phyloP scores from a whole-genome alignment of 2,113 vertebrate species.

The Trochalopteron elliotii region DNA sequence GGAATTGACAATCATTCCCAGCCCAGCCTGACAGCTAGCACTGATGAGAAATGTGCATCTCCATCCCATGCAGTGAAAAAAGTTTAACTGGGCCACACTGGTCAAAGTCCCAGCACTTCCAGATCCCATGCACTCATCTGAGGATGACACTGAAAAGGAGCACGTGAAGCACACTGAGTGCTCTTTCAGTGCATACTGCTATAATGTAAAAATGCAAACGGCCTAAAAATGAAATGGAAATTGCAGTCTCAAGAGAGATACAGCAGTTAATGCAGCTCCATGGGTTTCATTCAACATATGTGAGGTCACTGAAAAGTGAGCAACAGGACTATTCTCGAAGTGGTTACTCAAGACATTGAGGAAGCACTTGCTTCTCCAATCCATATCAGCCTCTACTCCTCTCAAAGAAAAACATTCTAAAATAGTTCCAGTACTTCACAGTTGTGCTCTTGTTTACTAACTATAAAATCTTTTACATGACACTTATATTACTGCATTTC shows the following conservation, averaged over 20 bases:
- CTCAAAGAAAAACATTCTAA: background rate
- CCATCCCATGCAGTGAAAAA: background rate
- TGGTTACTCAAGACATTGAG: background rate
- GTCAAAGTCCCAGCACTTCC: background rate
- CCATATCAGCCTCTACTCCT: background rate
- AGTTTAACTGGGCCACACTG: background rate
- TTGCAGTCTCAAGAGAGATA: background rate
- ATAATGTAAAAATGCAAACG: background rate
- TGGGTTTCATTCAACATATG: rapidly evolving
- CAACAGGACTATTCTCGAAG: background rate
- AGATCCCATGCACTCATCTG: rapidly evolving
- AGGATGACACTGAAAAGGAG: background rate
- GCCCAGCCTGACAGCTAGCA: background rate
- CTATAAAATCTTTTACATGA: background rate
- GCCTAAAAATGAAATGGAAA: background rate
- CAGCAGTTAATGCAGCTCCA: background rate
- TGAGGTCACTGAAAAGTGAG: background rate
- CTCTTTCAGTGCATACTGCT: background rate
- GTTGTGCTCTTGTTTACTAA: background rate
- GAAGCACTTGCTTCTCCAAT: background rate
- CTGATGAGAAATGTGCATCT: background rate
- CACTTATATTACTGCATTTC: background rate
- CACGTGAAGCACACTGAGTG: rapidly evolving
- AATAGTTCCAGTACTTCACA: background rate
- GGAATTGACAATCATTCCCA: background rate